Evolutionary conservation across 1,140 invertebrate species (phyloP).

Genomic region (Calephelis nemesis): DNA sequence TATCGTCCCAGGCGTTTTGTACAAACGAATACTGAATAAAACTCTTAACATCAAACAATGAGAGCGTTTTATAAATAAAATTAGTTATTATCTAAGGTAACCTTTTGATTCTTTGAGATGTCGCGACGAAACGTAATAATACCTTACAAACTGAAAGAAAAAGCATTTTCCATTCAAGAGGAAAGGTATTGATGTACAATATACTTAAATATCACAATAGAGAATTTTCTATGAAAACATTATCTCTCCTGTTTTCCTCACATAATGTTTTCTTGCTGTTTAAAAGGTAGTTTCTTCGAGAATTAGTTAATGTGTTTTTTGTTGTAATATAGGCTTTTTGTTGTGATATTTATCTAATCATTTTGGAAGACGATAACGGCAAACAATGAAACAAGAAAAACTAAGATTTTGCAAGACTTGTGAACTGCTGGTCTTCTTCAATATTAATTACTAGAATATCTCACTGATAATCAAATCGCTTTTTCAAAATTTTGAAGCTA

Average conservation of each 20-base stretch:
- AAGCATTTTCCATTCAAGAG: neutral
- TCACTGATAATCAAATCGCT: no score
- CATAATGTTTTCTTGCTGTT: neutral
- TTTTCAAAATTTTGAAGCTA: no score
- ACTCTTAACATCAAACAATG: neutral
- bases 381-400: no score
- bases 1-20: no score
- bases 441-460: no score
- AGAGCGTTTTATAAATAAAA: neutral
- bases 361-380: no score
- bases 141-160: neutral
- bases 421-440: no score
- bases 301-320: neutral
- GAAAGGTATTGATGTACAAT: conserved; percentile 6
- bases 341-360: no score
- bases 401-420: no score
- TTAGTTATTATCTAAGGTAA: neutral
- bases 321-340: no score
- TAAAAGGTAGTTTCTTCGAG: neutral
- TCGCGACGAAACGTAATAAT: neutral
- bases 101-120: conserved; percentile 12
- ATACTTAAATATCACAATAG: conserved; percentile 3
- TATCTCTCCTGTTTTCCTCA: neutral
- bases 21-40: neutral
- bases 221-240: neutral